Percentiles rank a stretch among this genome's conserved stretches.
Evolutionary conservation across 2,113 vertebrate species (phyloP).

Genomic region (Theropithecus gelada): DNA sequence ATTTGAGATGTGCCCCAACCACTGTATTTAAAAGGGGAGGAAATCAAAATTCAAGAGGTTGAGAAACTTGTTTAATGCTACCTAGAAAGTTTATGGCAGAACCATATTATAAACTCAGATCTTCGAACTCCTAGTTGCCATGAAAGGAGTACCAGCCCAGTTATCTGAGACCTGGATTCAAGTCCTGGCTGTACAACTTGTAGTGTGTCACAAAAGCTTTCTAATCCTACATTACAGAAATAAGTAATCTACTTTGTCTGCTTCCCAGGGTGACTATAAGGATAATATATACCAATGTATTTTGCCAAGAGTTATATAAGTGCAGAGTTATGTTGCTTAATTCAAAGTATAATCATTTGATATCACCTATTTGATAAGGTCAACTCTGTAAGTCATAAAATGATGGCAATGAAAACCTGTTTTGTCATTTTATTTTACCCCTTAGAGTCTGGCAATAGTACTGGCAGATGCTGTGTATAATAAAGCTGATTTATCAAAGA

Average conservation of each 20-base stretch:
- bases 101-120: neutral
- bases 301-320: constrained; percentile 28
- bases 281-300: neutral
- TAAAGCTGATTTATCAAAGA: neutral
- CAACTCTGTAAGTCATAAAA: constrained; percentile 30
- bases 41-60: neutral
- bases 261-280: neutral
- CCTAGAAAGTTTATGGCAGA: neutral
- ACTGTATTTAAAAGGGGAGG: neutral
- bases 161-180: neutral
- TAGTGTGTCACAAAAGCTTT: neutral
- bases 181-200: neutral
- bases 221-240: neutral
- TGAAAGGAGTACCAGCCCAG: neutral
- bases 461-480: neutral
- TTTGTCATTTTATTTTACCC: constrained; percentile 29
- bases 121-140: neutral
- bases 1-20: neutral
- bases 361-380: constrained; percentile 24
- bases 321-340: neutral
- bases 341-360: neutral
- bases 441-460: neutral
- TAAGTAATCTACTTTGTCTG: neutral
- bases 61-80: neutral
- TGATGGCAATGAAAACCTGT: neutral